Percentiles rank a stretch among this genome's conserved stretches.
Evolutionary conservation across 2,113 vertebrate species (phyloP).

Genomic region (Coptodon rendalli): DNA sequence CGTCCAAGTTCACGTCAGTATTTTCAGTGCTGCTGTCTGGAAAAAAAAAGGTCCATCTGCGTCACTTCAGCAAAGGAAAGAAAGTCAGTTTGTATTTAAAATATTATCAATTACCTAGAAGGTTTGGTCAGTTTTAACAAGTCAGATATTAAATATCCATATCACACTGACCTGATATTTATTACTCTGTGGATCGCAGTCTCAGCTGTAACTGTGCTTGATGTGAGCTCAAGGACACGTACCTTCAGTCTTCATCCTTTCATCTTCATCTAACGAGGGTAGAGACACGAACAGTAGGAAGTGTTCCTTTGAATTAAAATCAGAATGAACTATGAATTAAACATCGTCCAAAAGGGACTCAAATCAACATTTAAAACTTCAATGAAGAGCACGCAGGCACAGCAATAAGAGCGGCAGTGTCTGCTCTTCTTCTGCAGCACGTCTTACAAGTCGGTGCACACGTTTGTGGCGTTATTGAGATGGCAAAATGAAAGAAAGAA

Average conservation of each 20-base stretch:
- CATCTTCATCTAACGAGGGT: constrained; percentile 7
- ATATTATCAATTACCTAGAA: neutral
- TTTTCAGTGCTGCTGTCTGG: neutral
- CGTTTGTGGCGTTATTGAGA: neutral
- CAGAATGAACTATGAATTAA: neutral
- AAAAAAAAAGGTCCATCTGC: neutral
- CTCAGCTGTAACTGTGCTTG: neutral
- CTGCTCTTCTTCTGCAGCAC: neutral
- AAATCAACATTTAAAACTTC: neutral
- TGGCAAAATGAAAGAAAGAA: neutral
- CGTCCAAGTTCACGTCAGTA: neutral
- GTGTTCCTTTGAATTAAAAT: neutral
- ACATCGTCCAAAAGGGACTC: neutral
- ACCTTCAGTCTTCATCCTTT: neutral
- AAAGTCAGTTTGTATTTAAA: neutral
- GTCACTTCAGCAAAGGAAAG: neutral
- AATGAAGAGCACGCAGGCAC: neutral
- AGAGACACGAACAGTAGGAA: neutral
- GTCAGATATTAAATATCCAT: neutral
- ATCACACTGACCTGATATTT: neutral
- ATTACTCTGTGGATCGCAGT: neutral
- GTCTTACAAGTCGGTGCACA: neutral
- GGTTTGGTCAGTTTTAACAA: neutral
- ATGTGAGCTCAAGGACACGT: neutral
- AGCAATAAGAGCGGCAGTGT: neutral